Base-by-base conservation (phyloP, 53 echinoderm and acorn worm species). In the Henricia sp. region DNA sequence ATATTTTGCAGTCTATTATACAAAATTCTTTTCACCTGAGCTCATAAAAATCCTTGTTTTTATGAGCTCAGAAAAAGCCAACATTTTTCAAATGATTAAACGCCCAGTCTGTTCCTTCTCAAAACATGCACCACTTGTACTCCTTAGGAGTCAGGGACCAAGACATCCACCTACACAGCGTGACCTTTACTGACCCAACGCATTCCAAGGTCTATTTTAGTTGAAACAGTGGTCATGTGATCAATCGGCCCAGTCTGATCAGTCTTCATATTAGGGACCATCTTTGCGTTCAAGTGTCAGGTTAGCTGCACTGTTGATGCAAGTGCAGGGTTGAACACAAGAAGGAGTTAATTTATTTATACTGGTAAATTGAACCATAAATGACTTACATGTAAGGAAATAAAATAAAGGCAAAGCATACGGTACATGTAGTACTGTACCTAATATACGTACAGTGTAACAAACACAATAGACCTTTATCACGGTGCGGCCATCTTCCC, bases 231-330 rank as follows among this genome's bases (percentile, higher is more conserved):
- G 67, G 11, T 77, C 43, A 41, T 60, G 43, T 60, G 33, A 77
- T 42, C 80, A 50, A 63, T 44, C 46, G 80, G 46, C 80, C 80
- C 20, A 63, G 80, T 63, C 63, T 63, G 63, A 63, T 38, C 30
- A 30, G 32, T 64, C n/a, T 64, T 27, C 20, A 48, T 26, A 80
- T 80, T 64, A 80, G 80, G 80, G 80, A 80, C 46, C 80, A 63
- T 62, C 80, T 80, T n/a, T n/a, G n/a, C n/a, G n/a, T n/a, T 80
- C 80, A 30, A 4, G 23, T 25, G 30, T 32, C 62, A 60, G 0
- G 17, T 10, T 34, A 58, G 25, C 19, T 25, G 12, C 23, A 1
- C n/a, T n/a, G n/a, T n/a, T n/a, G n/a, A n/a, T n/a, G n/a, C n/a
- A n/a, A n/a, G n/a, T n/a, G n/a, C n/a, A n/a, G n/a, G n/a, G n/a